Evolutionary conservation across 2,113 vertebrate species (phyloP).

Genomic region (Willisornis vidua): DNA sequence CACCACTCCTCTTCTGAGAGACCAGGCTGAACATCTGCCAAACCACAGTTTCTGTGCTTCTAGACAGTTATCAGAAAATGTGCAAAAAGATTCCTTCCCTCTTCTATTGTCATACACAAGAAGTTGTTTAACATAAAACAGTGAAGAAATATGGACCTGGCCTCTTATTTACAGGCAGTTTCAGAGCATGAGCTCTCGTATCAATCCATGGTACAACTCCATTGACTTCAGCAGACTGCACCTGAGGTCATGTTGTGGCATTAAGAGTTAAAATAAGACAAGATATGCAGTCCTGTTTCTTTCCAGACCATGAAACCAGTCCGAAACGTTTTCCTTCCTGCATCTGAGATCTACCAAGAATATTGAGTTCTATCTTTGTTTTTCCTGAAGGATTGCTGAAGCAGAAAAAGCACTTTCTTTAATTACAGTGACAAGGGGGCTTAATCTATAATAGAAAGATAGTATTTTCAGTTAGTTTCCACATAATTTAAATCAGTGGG

Average conservation of each 20-base stretch:
- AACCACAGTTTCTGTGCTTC: fast-evolving
- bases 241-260: background rate
- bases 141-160: background rate
- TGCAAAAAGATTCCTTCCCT: background rate
- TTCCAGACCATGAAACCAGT: constrained; percentile 17
- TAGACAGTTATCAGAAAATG: background rate
- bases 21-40: background rate
- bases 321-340: constrained; percentile 27
- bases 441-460: background rate
- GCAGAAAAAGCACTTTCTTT: background rate
- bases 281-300: background rate
- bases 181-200: background rate
- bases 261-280: background rate
- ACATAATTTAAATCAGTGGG: background rate
- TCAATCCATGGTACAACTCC: background rate
- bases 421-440: background rate
- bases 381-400: background rate
- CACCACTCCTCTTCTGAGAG: background rate
- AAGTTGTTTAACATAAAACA: background rate
- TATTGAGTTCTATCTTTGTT: constrained; percentile 33
- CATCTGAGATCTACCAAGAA: constrained; percentile 25
- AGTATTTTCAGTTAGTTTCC: background rate
- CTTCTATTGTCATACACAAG: background rate
- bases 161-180: background rate
- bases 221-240: background rate